These are phyloP conservation scores for Symphodus melops DNA, from an alignment of 2,113 vertebrate genomes.

Conservation along the genomic window DNA sequence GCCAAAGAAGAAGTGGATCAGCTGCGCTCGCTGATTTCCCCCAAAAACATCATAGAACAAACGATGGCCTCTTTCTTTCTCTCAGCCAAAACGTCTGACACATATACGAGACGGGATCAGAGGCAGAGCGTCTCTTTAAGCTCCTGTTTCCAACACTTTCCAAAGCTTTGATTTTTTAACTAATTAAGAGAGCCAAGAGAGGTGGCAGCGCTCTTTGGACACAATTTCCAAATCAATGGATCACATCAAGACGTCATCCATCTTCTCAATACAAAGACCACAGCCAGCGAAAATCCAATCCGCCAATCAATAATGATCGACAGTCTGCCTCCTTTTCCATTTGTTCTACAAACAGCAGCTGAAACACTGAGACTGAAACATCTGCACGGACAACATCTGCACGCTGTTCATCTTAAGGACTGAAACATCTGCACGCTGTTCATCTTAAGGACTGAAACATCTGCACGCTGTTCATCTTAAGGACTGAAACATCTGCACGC, in stretches of 20 bases:
- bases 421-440: too few relatives aligned
- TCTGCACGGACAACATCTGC: too few relatives aligned
- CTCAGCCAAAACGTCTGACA: slow-evolving; percentile 66
- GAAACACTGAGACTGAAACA: slow-evolving; percentile 22
- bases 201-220: slow-evolving; percentile 15
- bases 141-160: slow-evolving; percentile 22
- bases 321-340: background rate
- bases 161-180: slow-evolving; percentile 68
- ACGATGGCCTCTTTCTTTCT: slow-evolving; percentile 53
- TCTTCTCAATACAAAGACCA: slow-evolving; percentile 37
- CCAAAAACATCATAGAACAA: slow-evolving; percentile 62
- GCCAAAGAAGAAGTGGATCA: slow-evolving; percentile 59
- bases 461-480: too few relatives aligned
- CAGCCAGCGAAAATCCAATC: slow-evolving; percentile 28
- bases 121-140: slow-evolving; percentile 53
- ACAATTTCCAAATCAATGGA: slow-evolving; percentile 51
- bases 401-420: too few relatives aligned
- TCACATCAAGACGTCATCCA: slow-evolving; percentile 55
- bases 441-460: too few relatives aligned
- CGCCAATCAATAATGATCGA: slow-evolving; percentile 41
- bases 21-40: slow-evolving; percentile 28
- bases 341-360: slow-evolving; percentile 35
- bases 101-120: slow-evolving; percentile 74
- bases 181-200: slow-evolving; percentile 64
- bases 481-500: too few relatives aligned